Evolutionary conservation across 2,797 vertebrate species (phyloP).

Genomic region (Paguma larvata): DNA sequence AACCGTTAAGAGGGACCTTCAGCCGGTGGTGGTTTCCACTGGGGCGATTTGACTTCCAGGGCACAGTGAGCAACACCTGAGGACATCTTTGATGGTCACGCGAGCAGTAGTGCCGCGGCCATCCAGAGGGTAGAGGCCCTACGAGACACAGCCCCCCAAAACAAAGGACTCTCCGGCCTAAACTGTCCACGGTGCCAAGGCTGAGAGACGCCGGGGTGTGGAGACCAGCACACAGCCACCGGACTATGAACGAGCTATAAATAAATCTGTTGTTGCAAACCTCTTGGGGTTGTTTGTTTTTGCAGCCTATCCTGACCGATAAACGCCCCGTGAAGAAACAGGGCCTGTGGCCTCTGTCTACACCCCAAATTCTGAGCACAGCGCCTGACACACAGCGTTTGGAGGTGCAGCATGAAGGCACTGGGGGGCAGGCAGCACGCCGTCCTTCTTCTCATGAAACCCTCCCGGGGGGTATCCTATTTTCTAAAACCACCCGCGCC

Average conservation of each 20-base stretch:
- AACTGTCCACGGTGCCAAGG: too few relatives aligned
- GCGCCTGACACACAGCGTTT: rapidly evolving
- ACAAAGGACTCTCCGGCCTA: neutral
- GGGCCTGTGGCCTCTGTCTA: neutral
- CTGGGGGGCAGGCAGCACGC: neutral
- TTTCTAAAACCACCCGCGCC: neutral
- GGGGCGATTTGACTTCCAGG: neutral
- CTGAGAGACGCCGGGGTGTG: rapidly evolving
- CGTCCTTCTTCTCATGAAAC: neutral
- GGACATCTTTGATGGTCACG: neutral
- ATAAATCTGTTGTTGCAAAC: neutral
- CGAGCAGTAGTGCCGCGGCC: neutral
- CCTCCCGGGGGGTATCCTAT: neutral
- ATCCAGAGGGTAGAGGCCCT: neutral
- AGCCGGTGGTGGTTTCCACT: neutral
- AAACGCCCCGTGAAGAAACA: neutral
- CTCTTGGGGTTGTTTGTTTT: neutral
- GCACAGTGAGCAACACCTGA: neutral
- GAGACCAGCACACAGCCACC: neutral
- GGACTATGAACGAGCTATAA: neutral
- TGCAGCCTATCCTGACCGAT: neutral
- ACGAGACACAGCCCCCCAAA: neutral
- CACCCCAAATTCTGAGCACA: neutral
- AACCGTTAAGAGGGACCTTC: neutral
- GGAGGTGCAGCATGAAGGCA: neutral